Evolutionary conservation across 2,888 invertebrate species (phyloP), one percentile per base, ranked within the genome.

Genomic region (Atrina japonica): DNA sequence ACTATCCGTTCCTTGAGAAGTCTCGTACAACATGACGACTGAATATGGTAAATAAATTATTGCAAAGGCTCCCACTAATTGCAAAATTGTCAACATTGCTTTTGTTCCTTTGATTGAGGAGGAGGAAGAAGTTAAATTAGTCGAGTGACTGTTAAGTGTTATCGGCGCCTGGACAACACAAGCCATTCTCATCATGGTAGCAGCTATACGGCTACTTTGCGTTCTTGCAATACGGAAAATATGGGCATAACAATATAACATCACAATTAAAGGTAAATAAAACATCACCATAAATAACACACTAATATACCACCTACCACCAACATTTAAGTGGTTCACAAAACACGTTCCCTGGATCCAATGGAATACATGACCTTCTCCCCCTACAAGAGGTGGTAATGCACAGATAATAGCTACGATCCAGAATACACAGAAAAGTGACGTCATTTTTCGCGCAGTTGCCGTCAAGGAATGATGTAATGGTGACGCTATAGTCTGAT

Each of bases 131-230:
- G 74, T 58, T 18, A 18, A 60, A 71, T 7, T 79, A 14, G 68
- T 76, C 7, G 82, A 70, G 6, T 80, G 76, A 25, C 81, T 80
- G n/a, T 78, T 68, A 6, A 83, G 79, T 1, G 85, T 81, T 7
- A 86, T 82, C 7, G 87, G 84, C 3, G 86, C 86, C 47, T 87
- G 87, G 23, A 87, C 83, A 27, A 87, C 83, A 66, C 84, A 85
- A n/a, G 86, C 85, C 85, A 87, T 86, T 49, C 85, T 74, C n/a
- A 87, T 72, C 86, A 87, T 86, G 14, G 85, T 87, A 27, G 87
- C 87, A 9, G 87, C 87, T 47, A 87, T 87, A 14, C 86, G 76
- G 65, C 85, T 84, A 65, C 86, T 86, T 66, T 87, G 87, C 3
- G 81, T 84, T 29, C 85, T 74, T 6, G 87, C 87, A 49, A 87